Percentiles rank a stretch among this genome's conserved stretches.
Conservation (phyloP, 92 coral and sea anemone species). For the Porites evermanni region DNA sequence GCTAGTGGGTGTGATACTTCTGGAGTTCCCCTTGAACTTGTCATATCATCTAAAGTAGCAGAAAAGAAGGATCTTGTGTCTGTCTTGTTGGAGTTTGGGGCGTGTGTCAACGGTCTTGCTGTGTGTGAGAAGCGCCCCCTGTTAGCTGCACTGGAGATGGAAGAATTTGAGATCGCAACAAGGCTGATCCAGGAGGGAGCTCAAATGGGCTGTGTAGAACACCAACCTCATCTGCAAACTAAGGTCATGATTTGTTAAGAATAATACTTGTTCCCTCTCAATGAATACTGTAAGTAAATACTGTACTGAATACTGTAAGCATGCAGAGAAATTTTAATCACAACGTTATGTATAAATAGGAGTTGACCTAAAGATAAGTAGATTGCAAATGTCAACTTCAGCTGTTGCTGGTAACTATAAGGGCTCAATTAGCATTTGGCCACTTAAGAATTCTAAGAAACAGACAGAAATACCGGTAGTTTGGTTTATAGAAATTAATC, state of each 20-base stretch:
- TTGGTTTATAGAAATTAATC: too few species aligned
- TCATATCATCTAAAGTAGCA: conserved; percentile 24
- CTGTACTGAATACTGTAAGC: too few species aligned
- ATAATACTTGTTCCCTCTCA: too few species aligned
- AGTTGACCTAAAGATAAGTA: too few species aligned
- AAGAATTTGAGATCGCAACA: conserved; percentile 47
- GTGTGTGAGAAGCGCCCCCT: conserved; percentile 54
- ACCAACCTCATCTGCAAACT: conserved; percentile 38
- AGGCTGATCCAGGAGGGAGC: conserved; percentile 45
- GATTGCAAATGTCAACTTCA: too few species aligned
- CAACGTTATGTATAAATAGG: too few species aligned
- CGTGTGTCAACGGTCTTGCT: conserved; percentile 46
- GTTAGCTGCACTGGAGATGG: conserved; percentile 51
- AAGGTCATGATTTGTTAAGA: conserved; percentile 20
- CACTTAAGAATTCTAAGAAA: too few species aligned
- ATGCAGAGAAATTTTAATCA: too few species aligned
- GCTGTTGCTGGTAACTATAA: too few species aligned
- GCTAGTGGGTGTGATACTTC: conserved; percentile 50
- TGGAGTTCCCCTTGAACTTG: conserved; percentile 43
- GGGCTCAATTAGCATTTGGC: too few species aligned
- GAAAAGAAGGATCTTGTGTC: conserved; percentile 25
- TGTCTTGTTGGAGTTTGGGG: conserved; percentile 43
- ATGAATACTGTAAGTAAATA: too few species aligned
- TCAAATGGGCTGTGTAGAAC: conserved; percentile 14
- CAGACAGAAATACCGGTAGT: too few species aligned